Percentiles rank a stretch among this genome's conserved stretches.
These are phyloP conservation scores for Lasioglossum baleicum DNA, from an alignment of 1,140 invertebrate species.

Conservation along the genomic window DNA sequence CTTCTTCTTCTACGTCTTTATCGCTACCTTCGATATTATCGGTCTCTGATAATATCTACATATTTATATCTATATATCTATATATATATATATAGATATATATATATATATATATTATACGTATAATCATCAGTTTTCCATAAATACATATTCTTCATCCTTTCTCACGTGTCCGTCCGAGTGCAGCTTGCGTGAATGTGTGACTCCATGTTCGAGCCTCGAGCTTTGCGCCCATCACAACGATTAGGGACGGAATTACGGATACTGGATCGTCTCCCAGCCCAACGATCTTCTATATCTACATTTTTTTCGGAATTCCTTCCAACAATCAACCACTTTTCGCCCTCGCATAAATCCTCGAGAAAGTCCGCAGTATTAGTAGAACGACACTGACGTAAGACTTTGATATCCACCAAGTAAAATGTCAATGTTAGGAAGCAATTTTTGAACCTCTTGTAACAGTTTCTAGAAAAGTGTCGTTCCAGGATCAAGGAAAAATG, in stretches of 20 bases:
- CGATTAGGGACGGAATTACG: slow-evolving; percentile 5
- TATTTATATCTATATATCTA: background rate
- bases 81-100: background rate
- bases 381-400: background rate
- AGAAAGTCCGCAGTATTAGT: background rate
- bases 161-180: slow-evolving; percentile 71
- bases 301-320: slow-evolving; percentile 35
- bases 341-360: background rate
- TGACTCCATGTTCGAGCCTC: slow-evolving; percentile 70
- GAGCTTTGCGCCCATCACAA: slow-evolving; percentile 61
- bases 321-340: background rate
- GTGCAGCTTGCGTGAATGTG: slow-evolving; percentile 75
- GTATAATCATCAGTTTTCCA: slow-evolving; percentile 29
- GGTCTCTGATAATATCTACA: slow-evolving; percentile 22
- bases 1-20: slow-evolving; percentile 25
- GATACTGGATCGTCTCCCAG: slow-evolving; percentile 30
- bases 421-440: background rate
- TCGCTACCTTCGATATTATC: slow-evolving; percentile 33
- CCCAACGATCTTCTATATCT: slow-evolving; percentile 35
- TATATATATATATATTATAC: background rate
- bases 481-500: too few relatives aligned
- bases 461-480: background rate
- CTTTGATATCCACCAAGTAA: background rate
- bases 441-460: background rate
- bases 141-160: slow-evolving; percentile 66